phyloP scores from a whole-genome alignment of 2,888 invertebrate species.

The Troides aeacus region DNA sequence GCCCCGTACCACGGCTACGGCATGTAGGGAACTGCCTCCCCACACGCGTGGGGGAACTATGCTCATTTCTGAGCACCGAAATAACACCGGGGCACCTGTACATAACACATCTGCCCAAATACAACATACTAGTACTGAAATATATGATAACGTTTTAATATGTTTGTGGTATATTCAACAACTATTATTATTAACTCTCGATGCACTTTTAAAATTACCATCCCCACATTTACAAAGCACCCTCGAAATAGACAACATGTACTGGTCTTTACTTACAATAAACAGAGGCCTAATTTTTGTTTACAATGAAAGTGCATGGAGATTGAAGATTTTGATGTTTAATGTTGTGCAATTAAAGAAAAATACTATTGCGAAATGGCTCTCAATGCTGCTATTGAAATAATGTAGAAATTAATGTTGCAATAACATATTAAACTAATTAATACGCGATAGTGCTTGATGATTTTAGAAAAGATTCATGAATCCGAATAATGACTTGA shows the following conservation, averaged over 20 bases:
- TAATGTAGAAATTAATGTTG: conserved; percentile 19
- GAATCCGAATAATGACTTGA: conserved; percentile 4
- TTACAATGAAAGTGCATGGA: conserved; percentile 23
- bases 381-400: conserved; percentile 11
- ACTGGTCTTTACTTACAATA: not conserved
- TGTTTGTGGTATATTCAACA: conserved; percentile 2
- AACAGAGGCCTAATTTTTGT: conserved; percentile 21
- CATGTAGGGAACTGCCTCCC: conserved; percentile 65
- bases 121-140: conserved; percentile 9
- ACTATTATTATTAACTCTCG: not conserved
- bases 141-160: conserved; percentile 1
- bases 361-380: conserved; percentile 7
- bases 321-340: not conserved
- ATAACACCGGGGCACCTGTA: conserved; percentile 21
- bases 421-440: not conserved
- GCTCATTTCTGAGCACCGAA: conserved; percentile 43
- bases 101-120: conserved; percentile 15
- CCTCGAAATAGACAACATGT: not conserved
- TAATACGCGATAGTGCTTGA: conserved; percentile 5
- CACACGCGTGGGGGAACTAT: conserved; percentile 40
- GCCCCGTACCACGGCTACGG: conserved; percentile 79
- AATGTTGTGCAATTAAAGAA: not conserved
- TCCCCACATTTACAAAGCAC: not conserved
- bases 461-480: conserved; percentile 10
- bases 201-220: conserved; percentile 13